Conservation (phyloP, 2,797 vertebrate species). For the Anguilla anguilla region DNA sequence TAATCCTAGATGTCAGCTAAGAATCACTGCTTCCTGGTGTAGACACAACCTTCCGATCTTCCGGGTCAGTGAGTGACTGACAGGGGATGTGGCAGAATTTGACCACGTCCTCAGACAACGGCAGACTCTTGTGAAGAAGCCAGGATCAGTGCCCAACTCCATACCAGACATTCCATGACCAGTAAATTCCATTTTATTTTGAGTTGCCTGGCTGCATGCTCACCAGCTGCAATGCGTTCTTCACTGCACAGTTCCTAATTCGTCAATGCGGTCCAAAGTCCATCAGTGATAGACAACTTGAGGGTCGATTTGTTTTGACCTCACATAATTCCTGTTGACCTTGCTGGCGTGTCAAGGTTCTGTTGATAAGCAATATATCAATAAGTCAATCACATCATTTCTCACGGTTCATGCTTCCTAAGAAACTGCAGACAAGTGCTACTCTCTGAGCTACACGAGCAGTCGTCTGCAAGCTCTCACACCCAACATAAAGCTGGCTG, state of each 20-base stretch:
- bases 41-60: not conserved
- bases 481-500: not conserved
- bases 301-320: not conserved
- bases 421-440: not conserved
- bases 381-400: constrained; percentile 1
- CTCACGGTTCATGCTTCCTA: not conserved
- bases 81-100: not conserved
- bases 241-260: not conserved
- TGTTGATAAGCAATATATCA: constrained; percentile 1
- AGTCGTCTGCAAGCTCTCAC: not conserved
- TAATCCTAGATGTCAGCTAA: not conserved
- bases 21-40: not conserved
- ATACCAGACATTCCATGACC: not conserved
- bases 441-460: not conserved
- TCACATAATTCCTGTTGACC: not conserved
- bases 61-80: not conserved
- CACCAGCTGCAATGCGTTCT: not conserved
- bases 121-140: not conserved
- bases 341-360: not conserved
- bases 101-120: not conserved
- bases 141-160: not conserved
- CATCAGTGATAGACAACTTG: not conserved
- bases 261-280: not conserved
- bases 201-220: not conserved
- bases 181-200: not conserved